Conservation (phyloP, 1,140 invertebrate species). For the Cotesia vestalis region DNA sequence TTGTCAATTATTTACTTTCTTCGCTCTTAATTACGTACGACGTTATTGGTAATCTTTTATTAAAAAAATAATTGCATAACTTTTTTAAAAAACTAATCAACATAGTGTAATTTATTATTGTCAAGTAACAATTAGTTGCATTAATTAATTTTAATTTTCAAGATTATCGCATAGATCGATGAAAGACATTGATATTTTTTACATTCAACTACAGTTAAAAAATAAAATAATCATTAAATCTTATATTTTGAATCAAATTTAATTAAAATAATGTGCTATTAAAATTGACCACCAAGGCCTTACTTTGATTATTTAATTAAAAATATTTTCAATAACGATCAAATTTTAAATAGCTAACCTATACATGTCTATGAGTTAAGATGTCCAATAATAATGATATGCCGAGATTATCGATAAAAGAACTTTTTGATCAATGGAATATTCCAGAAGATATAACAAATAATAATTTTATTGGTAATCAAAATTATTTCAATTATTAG, state of each 20-base stretch:
- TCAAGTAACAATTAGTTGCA: background rate
- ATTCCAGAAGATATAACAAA: background rate
- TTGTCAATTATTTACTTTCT: background rate
- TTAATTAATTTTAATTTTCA: too few relatives aligned
- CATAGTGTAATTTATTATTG: background rate
- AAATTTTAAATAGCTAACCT: background rate
- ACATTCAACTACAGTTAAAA: background rate
- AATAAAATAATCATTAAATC: too few relatives aligned
- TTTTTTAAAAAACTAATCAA: background rate
- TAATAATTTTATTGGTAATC: background rate
- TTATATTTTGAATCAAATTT: too few relatives aligned
- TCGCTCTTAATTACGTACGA: background rate
- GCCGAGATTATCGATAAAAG: background rate
- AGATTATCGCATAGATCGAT: too few relatives aligned
- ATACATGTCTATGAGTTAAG: background rate
- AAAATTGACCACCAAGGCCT: too few relatives aligned
- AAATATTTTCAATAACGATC: too few relatives aligned
- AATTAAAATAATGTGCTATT: too few relatives aligned
- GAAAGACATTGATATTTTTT: background rate
- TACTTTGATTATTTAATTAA: too few relatives aligned
- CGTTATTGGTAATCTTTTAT: background rate
- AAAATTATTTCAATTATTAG: background rate
- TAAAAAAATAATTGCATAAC: slow-evolving; percentile 1
- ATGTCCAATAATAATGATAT: background rate
- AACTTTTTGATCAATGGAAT: background rate